Evolutionary conservation across 2,888 invertebrate species (phyloP).

Genomic region (Pseudolycoriella hygida): DNA sequence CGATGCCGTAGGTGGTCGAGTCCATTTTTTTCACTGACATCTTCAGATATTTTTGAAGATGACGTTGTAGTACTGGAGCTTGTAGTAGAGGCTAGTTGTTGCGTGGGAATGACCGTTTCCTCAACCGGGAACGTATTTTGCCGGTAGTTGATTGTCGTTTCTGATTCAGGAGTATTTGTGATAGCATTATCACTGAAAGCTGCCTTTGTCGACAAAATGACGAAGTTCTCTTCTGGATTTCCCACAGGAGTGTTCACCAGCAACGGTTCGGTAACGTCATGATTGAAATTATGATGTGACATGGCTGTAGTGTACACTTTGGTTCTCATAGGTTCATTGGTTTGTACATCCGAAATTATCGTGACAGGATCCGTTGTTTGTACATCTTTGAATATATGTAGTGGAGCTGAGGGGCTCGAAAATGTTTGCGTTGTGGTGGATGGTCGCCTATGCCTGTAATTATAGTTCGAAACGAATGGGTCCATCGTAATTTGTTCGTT

Average conservation of each 20-base stretch:
- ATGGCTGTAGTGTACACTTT: background rate
- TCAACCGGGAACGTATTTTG: background rate
- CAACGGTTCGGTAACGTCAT: background rate
- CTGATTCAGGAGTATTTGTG: background rate
- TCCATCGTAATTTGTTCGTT: background rate
- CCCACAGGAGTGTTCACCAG: background rate
- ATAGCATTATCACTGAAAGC: too few species aligned
- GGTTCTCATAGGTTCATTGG: too few species aligned
- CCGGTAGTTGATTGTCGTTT: background rate
- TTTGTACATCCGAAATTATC: too few species aligned
- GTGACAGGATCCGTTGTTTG: too few species aligned
- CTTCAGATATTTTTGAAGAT: background rate
- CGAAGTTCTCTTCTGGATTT: background rate
- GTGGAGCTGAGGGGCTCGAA: background rate
- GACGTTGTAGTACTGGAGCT: slow-evolving; percentile 2
- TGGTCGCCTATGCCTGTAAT: background rate
- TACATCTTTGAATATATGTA: too few species aligned
- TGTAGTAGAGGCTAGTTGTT: background rate
- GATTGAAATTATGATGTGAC: background rate
- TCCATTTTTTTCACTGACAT: background rate
- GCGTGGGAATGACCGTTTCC: background rate
- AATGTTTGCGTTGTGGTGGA: background rate
- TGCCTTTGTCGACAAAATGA: slow-evolving; percentile 1
- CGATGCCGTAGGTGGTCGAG: slow-evolving; percentile 1
- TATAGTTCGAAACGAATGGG: background rate